Percentiles rank a stretch among this genome's conserved stretches.
phyloP scores from a whole-genome alignment of 2,888 invertebrate species.

The Mesoligia furuncula region DNA sequence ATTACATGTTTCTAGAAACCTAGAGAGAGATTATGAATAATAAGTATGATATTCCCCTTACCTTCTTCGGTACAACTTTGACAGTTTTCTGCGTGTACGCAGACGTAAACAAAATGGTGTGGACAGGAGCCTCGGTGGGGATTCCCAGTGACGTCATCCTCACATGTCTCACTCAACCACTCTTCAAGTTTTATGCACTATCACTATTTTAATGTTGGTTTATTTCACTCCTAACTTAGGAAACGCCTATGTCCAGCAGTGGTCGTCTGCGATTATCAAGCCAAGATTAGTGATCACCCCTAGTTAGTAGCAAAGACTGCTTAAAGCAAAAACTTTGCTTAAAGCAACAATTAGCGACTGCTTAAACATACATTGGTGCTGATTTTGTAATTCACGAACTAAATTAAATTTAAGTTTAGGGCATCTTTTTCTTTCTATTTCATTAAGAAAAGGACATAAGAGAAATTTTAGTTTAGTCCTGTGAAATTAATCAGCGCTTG shows the following conservation, averaged over 20 bases:
- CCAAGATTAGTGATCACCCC: background rate
- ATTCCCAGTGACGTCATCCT: conserved; percentile 87
- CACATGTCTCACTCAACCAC: conserved; percentile 55
- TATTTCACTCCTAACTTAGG: background rate
- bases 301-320: background rate
- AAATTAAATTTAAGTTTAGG: too few relatives aligned
- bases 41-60: conserved; percentile 58
- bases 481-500: too few relatives aligned
- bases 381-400: too few relatives aligned
- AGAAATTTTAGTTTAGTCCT: too few relatives aligned
- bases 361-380: background rate
- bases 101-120: conserved; percentile 85
- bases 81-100: conserved; percentile 81
- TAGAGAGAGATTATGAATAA: too few relatives aligned
- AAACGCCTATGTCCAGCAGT: background rate
- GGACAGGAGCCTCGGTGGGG: conserved; percentile 87
- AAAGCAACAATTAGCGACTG: background rate
- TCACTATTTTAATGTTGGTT: conserved; percentile 5
- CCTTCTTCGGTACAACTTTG: conserved; percentile 81
- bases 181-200: conserved; percentile 28
- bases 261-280: background rate
- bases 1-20: background rate
- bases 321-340: background rate
- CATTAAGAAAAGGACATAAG: too few relatives aligned
- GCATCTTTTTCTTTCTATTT: too few relatives aligned